phyloP scores from a whole-genome alignment of 2,113 vertebrate genomes.

The Odontesthes bonariensis region DNA sequence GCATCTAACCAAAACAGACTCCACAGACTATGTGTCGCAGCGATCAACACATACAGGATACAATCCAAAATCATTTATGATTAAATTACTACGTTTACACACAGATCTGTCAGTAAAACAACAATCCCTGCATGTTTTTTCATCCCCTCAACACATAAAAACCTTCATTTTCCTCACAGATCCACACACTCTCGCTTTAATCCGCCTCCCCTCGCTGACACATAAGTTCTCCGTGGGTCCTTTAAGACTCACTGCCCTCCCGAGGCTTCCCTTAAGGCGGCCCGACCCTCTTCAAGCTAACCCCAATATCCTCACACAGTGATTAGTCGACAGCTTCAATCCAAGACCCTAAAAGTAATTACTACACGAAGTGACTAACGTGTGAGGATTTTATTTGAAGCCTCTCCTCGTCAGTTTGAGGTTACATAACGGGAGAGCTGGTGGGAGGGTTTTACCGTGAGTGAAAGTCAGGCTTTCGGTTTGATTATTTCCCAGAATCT shows the following conservation, averaged over 20 bases:
- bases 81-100: not conserved
- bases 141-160: constrained; percentile 35
- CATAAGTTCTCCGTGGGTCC: constrained; percentile 49
- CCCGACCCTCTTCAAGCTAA: constrained; percentile 53
- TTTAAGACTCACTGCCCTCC: constrained; percentile 43
- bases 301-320: constrained; percentile 45
- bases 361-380: constrained; percentile 37
- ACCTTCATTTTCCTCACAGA: constrained; percentile 37
- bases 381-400: constrained; percentile 4
- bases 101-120: not conserved
- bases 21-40: too few species aligned
- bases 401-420: not conserved
- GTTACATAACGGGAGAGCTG: constrained; percentile 39
- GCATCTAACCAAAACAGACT: too few species aligned
- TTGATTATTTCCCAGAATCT: constrained; percentile 43
- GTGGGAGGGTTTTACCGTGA: constrained; percentile 13
- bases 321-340: constrained; percentile 58
- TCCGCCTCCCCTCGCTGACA: constrained; percentile 39
- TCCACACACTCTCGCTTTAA: constrained; percentile 54
- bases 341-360: constrained; percentile 55
- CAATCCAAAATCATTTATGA: too few species aligned
- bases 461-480: constrained; percentile 23
- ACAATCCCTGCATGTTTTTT: constrained; percentile 17
- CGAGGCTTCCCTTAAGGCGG: constrained; percentile 51
- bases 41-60: too few species aligned